Evolutionary conservation across 35 echinoderm and acorn worm genomes (phyloP), one percentile per base, ranked within the genome.

Genomic region (Anneissia japonica): DNA sequence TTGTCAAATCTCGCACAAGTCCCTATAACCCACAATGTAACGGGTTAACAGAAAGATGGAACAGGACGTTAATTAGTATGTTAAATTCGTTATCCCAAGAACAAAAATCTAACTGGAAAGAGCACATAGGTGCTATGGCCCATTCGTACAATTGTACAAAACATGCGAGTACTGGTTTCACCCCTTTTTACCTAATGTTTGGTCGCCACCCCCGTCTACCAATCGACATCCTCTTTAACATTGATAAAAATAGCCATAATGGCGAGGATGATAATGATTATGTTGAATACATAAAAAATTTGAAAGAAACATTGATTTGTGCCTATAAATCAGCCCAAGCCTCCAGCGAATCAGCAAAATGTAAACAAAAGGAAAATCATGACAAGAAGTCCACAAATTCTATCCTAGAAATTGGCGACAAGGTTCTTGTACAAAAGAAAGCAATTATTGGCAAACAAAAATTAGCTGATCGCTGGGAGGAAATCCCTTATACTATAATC

Each of bases 171-270:
- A 90, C 88, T 9, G 46, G 77, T 31, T 75, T 77, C 16, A 77
- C 88, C 14, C 88, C 82, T 28, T 90, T 90, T 46, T 90, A 77
- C 74, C 64, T 90, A 26, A 84, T 90, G 88, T 90, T 90, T 85
- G 88, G 83, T 12, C 16, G 88, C 46, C 72, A 90, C 17, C 79
- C 43, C 2, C 36, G 88, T 4, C 40, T 90, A 6, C 88, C 88
- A 37, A 77, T 90, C 9, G 88, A 90, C 37, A n/a, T 90, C n/a
- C n/a, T n/a, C n/a, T n/a, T n/a, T n/a, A n/a, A n/a, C n/a, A n/a
- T n/a, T n/a, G n/a, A n/a, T n/a, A n/a, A n/a, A n/a, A n/a, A n/a
- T n/a, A n/a, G n/a, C n/a, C n/a, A n/a, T n/a, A n/a, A n/a, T n/a
- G n/a, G n/a, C n/a, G n/a, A n/a, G n/a, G n/a, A n/a, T n/a, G n/a